Evolutionary conservation across 2,888 invertebrate genomes (phyloP).

Genomic region (Drosophila nr. medialis): DNA sequence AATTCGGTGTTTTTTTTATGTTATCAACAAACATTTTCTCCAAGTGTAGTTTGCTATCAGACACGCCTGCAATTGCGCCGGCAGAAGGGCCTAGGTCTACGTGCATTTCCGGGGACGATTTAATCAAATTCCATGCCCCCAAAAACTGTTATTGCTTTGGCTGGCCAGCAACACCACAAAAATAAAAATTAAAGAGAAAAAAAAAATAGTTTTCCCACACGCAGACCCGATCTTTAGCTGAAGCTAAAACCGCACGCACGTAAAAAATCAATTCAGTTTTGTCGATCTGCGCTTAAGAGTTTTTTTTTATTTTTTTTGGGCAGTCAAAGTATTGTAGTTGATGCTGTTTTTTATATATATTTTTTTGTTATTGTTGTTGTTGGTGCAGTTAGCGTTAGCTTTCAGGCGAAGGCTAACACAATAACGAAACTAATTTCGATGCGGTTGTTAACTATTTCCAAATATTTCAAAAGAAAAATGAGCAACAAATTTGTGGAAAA

Average conservation of each 20-base stretch:
- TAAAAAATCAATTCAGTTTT: constrained; percentile 76
- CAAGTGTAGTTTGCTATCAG: constrained; percentile 4
- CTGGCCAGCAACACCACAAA: constrained; percentile 19
- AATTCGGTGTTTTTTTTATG: neutral
- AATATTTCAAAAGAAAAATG: constrained; percentile 52
- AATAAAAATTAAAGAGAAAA: neutral
- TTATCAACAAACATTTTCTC: neutral
- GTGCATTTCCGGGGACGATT: constrained; percentile 76
- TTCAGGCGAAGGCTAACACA: constrained; percentile 74
- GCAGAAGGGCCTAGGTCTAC: constrained; percentile 49
- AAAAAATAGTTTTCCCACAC: constrained; percentile 69
- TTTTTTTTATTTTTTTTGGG: neutral
- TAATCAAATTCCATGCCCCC: constrained; percentile 45
- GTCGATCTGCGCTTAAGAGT: constrained; percentile 24
- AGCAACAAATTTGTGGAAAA: constrained; percentile 22
- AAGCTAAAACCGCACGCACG: constrained; percentile 73
- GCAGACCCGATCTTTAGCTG: constrained; percentile 47
- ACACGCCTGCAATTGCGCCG: constrained; percentile 21
- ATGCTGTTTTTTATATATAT: neutral
- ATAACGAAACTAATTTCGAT: constrained; percentile 81
- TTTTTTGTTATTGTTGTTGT: neutral
- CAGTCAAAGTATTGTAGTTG: constrained; percentile 3
- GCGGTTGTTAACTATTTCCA: constrained; percentile 80
- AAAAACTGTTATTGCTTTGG: constrained; percentile 34
- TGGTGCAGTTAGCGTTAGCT: constrained; percentile 21